These are phyloP conservation scores for Parascotia fuliginaria DNA, from an alignment of 2,888 invertebrate species.

Conservation along the genomic window DNA sequence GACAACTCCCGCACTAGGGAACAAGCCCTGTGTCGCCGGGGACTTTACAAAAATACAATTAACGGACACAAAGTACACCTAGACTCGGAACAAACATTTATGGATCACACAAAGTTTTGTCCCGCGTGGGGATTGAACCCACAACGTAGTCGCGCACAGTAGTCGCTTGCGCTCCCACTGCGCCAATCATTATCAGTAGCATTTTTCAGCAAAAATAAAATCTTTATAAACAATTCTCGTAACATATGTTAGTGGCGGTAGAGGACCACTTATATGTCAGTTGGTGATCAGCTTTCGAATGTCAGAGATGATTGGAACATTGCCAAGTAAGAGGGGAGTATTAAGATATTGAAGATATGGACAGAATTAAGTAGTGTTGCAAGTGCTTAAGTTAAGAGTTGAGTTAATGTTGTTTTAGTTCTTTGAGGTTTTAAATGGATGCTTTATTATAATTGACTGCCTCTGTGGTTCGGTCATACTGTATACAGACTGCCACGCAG, in stretches of 20 bases:
- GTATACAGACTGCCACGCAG: too few relatives aligned
- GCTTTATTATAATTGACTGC: too few relatives aligned
- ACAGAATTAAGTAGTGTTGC: conserved; percentile 11
- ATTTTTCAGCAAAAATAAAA: not conserved
- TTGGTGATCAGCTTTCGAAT: conserved; percentile 46
- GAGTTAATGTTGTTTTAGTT: not conserved
- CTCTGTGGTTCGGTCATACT: too few relatives aligned
- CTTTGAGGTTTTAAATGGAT: not conserved
- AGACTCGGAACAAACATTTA: too few relatives aligned
- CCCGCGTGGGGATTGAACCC: too few relatives aligned
- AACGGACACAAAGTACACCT: too few relatives aligned
- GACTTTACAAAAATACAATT: too few relatives aligned
- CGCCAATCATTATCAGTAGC: not conserved
- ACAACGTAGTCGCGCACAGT: too few relatives aligned
- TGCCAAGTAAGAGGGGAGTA: conserved; percentile 39
- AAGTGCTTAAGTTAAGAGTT: not conserved
- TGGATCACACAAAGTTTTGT: too few relatives aligned
- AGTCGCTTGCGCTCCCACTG: too few relatives aligned
- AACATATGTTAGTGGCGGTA: conserved; percentile 27
- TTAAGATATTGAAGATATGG: conserved; percentile 19
- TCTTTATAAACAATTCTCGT: conserved; percentile 24
- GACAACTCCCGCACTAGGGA: too few relatives aligned
- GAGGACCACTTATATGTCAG: conserved; percentile 50
- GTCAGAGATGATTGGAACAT: conserved; percentile 57
- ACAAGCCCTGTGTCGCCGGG: too few relatives aligned